Evolutionary conservation across 2,888 invertebrate genomes (phyloP).

Genomic region (Koerneria pararmatus): DNA sequence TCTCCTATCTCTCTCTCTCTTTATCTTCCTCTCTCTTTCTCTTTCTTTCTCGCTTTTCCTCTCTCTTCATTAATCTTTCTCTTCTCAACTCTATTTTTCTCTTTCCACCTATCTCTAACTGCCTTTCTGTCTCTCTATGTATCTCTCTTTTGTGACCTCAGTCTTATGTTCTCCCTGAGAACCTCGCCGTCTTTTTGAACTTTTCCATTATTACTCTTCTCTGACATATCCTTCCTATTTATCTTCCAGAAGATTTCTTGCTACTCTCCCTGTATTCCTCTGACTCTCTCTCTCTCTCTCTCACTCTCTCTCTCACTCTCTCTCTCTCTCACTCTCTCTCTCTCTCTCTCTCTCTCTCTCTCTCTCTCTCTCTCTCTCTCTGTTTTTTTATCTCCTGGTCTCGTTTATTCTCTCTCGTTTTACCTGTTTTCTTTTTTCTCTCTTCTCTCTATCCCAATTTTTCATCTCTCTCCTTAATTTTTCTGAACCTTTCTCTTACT

Average conservation of each 20-base stretch:
- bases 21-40: background rate
- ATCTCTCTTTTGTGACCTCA: conserved; percentile 10
- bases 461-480: background rate
- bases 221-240: conserved; percentile 1
- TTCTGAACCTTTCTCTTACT: no score
- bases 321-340: background rate
- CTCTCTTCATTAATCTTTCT: background rate
- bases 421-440: background rate
- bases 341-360: conserved; percentile 2
- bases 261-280: background rate
- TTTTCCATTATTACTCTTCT: conserved; percentile 4
- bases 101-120: conserved; percentile 6
- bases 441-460: no score
- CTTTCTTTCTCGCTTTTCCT: conserved; percentile 11
- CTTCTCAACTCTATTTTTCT: conserved; percentile 1
- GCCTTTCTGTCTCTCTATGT: background rate
- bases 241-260: background rate
- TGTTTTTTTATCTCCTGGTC: background rate
- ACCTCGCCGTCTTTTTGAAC: background rate
- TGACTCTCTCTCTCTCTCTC: no score
- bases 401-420: background rate
- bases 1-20: background rate
- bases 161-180: no score
- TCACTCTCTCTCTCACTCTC: background rate
- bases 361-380: background rate